Base-by-base conservation (phyloP, 2,888 invertebrate species). In the Idaea aversata region DNA sequence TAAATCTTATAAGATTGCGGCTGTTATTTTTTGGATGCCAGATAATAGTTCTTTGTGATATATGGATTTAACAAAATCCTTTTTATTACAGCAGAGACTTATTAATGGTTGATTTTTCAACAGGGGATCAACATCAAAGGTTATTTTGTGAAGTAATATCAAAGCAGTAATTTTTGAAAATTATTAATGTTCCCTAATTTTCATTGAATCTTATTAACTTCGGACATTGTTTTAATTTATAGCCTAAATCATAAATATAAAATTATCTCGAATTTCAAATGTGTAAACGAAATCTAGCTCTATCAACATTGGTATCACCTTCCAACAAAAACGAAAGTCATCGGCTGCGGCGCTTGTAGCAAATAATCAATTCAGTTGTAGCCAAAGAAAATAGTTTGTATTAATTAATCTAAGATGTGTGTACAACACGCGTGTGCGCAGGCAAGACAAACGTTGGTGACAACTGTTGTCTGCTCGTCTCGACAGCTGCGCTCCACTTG, bases 391-490 rank as follows among this genome's bases (percentile, higher is more conserved):
- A 86, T 84, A 82, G 83, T 84, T 74, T 70, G 70, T 76, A 77
- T 77, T 84, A 80, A 86, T 89, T 86, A 87, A 90, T 89, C 84
- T 84, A 78, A 67, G 72, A 34, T 66, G 76, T 75, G 78, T 76
- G 79, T 47, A 75, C 75, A 73, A 72, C 77, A 78, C 81, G 85
- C 84, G 86, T 80, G 76, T 78, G 78, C 83, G 82, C 84, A 77
- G 68, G 74, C 78, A 80, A 86, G 84, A 87, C 88, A 85, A 88
- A 88, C 88, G 85, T 83, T 84, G 86, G 74, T 81, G 86, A 88
- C 92, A 91, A 91, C 90, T 91, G 92, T 88, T 90, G 92, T 91
- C 91, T 90, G 85, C 86, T 83, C 81, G 88, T 90, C 88, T 72
- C 83, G 88, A 87, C 92, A 93, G 92, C 92, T 93, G 92, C 86